Evolutionary conservation across 2,797 vertebrate genomes (phyloP).

Genomic region (Mareca strepera): DNA sequence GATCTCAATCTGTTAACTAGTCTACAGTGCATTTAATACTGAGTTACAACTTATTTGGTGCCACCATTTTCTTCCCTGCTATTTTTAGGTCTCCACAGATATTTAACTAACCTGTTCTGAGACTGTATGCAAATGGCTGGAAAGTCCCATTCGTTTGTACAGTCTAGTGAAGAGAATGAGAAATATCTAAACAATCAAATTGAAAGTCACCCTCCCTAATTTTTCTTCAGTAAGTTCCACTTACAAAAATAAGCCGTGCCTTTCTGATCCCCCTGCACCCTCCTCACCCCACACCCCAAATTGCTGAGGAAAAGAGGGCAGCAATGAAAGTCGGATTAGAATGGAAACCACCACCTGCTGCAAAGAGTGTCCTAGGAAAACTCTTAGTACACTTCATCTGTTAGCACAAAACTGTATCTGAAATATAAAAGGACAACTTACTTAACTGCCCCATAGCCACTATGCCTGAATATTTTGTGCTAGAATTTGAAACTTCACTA

Average conservation of each 20-base stretch:
- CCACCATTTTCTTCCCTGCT: conserved; percentile 21
- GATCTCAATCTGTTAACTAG: not conserved
- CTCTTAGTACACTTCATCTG: not conserved
- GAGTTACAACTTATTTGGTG: not conserved
- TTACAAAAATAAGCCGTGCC: not conserved
- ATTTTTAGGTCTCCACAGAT: conserved; percentile 71
- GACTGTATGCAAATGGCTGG: conserved; percentile 80
- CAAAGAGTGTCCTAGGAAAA: not conserved
- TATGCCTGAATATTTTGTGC: not conserved
- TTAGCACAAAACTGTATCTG: not conserved
- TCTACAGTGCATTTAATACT: not conserved
- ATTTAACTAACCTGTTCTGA: conserved; percentile 72
- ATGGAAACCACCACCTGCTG: not conserved
- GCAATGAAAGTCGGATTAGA: not conserved
- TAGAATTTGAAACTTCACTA: not conserved
- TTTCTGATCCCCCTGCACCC: not conserved
- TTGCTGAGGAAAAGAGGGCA: not conserved
- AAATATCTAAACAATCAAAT: conserved; percentile 51
- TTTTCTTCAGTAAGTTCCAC: conserved; percentile 31
- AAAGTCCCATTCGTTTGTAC: conserved; percentile 77
- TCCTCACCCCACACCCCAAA: not conserved
- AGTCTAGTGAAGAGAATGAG: conserved; percentile 57
- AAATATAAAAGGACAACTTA: not conserved
- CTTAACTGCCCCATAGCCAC: not conserved
- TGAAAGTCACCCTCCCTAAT: conserved; percentile 55